Base-by-base conservation (phyloP, 2,888 invertebrate species). In the Lithophane socia region DNA sequence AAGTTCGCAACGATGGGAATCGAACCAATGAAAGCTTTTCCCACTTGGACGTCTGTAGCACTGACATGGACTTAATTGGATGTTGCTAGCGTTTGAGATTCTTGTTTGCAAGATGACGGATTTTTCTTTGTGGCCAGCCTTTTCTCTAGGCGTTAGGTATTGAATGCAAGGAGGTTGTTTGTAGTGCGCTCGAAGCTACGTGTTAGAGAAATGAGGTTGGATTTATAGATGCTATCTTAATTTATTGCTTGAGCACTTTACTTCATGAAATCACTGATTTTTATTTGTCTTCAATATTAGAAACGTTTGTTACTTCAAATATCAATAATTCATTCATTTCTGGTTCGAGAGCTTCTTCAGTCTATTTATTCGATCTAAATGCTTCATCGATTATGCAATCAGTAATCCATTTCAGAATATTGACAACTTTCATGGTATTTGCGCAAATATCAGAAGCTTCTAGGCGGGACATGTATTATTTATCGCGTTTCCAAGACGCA, bases 31-130 rank as follows among this genome's bases (percentile, higher is more conserved):
- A 81, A 77, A 79, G 80, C 73, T 60, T 87, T 70, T 77, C 71
- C 71, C 76, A 75, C 82, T 80, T 73, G 66, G 63, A 79, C 71
- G 82, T 73, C 82, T 75, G 68, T 71, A 71, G 73, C 78, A 77
- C 76, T 71, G 86, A 82, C 79, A 75, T 68, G 73, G 75, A 77
- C 63, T 83, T 86, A 87, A 87, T 87, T 87, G 87, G 80, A 86
- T 73, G 82, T 85, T 85, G 82, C 67, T 60, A 61, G 84, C 82
- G 71, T 78, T 83, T 82, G 68, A 75, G 61, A 58, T 66, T 83
- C 68, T 65, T 68, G 75, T 85, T 85, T 75, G 68, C 82, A 75
- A 85, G 82, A 81, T 73, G 74, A 82, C 69, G 72, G 74, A 56
- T 44, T 73, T 80, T 84, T 72, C 65, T 74, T 81, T 80, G 47